Percentiles rank a stretch among this genome's conserved stretches.
Evolutionary conservation across 2,797 vertebrate species (phyloP).

Genomic region (Lepus oiostolus): DNA sequence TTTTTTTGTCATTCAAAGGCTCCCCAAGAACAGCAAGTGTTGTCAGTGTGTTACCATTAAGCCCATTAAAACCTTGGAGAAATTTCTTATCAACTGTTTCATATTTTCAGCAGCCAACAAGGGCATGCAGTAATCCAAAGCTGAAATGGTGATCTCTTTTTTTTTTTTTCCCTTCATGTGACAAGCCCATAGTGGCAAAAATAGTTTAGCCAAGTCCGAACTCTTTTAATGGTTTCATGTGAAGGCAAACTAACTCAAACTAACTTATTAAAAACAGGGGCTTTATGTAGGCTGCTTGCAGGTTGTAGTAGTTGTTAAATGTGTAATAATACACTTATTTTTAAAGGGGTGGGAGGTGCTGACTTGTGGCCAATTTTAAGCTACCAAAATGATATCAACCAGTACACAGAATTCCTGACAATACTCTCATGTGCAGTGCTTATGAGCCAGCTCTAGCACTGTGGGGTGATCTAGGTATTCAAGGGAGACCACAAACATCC

Average conservation of each 20-base stretch:
- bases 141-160: not conserved
- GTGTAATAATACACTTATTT: not conserved
- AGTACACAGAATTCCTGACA: not conserved
- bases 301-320: not conserved
- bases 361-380: not conserved
- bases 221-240: not conserved
- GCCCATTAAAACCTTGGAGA: not conserved
- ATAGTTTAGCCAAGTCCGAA: not conserved
- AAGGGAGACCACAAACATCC: not conserved
- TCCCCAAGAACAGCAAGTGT: not conserved
- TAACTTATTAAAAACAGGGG: not conserved
- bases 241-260: not conserved
- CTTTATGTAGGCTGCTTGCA: not conserved
- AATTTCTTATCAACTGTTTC: not conserved
- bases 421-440: accelerated
- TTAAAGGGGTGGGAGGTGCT: not conserved
- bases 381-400: not conserved
- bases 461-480: not conserved
- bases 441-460: not conserved
- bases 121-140: slow-evolving; percentile 35
- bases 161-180: not conserved
- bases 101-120: slow-evolving; percentile 27
- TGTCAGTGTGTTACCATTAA: not conserved
- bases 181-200: not conserved
- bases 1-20: slow-evolving; percentile 6